A percentile compares a stretch with the other conserved stretches of the same genome.
Evolutionary conservation across 2,113 vertebrate genomes (phyloP).

Genomic region (Centropristis striata): DNA sequence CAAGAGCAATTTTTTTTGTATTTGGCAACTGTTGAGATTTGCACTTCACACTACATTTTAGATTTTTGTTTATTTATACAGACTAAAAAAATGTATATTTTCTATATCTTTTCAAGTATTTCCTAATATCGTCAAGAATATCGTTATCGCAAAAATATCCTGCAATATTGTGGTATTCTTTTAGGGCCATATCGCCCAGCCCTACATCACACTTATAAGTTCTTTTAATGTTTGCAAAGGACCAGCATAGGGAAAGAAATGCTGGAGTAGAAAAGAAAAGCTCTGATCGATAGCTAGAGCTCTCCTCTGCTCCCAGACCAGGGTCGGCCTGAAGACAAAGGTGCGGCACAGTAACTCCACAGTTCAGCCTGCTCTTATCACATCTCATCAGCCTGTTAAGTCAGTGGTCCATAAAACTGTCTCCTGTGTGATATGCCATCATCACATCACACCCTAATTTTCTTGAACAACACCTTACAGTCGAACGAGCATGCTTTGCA

Average conservation of each 20-base stretch:
- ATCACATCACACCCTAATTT: conserved; percentile 72
- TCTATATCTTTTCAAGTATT: too few relatives aligned
- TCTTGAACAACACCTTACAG: conserved; percentile 71
- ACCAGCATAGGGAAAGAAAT: background rate
- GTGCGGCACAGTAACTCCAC: conserved; percentile 64
- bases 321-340: conserved; percentile 88
- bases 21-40: too few relatives aligned
- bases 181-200: too few relatives aligned
- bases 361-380: conserved; percentile 67
- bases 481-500: conserved; percentile 68
- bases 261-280: conserved; percentile 86
- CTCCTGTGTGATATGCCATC: conserved; percentile 69
- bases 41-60: too few relatives aligned
- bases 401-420: conserved; percentile 69
- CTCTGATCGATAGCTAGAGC: conserved; percentile 91
- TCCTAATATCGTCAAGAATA: too few relatives aligned
- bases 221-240: background rate
- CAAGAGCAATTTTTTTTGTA: too few relatives aligned
- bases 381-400: conserved; percentile 73
- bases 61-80: too few relatives aligned
- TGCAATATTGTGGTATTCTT: too few relatives aligned
- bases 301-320: conserved; percentile 88
- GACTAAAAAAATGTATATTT: too few relatives aligned
- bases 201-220: too few relatives aligned
- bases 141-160: too few relatives aligned